Percentiles rank a stretch among this genome's conserved stretches.
Evolutionary conservation across 1,140 invertebrate species (phyloP).

Genomic region (Sinella curviseta): DNA sequence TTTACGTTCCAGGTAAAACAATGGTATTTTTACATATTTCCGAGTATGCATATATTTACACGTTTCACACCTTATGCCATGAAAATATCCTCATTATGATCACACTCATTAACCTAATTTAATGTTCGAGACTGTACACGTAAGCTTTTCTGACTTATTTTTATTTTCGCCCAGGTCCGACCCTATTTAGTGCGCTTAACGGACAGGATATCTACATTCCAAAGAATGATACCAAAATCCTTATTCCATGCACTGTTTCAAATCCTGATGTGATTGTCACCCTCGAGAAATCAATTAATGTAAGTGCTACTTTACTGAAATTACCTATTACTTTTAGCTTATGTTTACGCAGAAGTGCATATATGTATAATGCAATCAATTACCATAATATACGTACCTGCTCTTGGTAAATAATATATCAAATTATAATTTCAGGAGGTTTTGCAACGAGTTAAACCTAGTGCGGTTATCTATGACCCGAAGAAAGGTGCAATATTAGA

Average conservation of each 20-base stretch:
- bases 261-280: conserved; percentile 36
- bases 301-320: conserved; percentile 30
- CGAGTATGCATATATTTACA: not conserved
- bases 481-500: conserved; percentile 32
- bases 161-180: conserved; percentile 21
- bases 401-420: not conserved
- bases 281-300: conserved; percentile 40
- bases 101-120: not conserved
- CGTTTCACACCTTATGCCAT: not conserved
- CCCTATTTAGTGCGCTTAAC: conserved; percentile 28
- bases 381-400: not conserved
- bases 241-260: conserved; percentile 43
- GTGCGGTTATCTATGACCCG: conserved; percentile 32
- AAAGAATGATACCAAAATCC: conserved; percentile 37
- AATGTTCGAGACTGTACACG: too few species aligned
- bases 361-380: not conserved
- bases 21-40: not conserved
- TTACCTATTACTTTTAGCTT: not conserved
- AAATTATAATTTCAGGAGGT: conserved; percentile 27
- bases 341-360: not conserved
- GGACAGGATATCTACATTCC: conserved; percentile 38
- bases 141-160: not conserved
- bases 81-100: too few species aligned
- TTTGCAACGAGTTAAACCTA: conserved; percentile 13
- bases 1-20: conserved; percentile 43